phyloP scores from a whole-genome alignment of 2,797 vertebrate species.

The Tapirus indicus region DNA sequence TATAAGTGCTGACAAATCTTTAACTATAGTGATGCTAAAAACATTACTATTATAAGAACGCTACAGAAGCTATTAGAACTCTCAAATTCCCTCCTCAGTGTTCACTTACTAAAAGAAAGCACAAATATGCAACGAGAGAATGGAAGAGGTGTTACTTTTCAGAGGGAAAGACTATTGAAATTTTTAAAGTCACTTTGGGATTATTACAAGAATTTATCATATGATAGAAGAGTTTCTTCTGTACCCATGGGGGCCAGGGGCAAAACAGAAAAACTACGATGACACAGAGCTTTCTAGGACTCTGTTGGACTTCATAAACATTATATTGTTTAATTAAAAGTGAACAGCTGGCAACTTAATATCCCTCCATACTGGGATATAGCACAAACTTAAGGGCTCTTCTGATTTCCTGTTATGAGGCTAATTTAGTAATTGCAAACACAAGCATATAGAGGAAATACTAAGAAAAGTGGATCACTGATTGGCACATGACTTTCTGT shows the following conservation, averaged over 20 bases:
- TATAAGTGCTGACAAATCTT: slow-evolving; percentile 76
- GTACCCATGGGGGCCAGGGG: neutral
- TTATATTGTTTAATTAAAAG: slow-evolving; percentile 72
- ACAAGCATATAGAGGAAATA: slow-evolving; percentile 32
- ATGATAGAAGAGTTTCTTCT: neutral
- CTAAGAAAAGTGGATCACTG: slow-evolving; percentile 13
- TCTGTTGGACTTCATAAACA: slow-evolving; percentile 57
- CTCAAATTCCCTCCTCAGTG: slow-evolving; percentile 43
- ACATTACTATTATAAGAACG: slow-evolving; percentile 69
- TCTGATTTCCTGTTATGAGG: slow-evolving; percentile 43
- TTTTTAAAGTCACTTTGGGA: slow-evolving; percentile 23
- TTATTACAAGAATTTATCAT: slow-evolving; percentile 48
- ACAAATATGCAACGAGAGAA: slow-evolving; percentile 56
- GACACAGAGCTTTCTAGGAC: slow-evolving; percentile 15
- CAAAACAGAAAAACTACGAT: neutral
- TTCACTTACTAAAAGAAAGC: slow-evolving; percentile 66
- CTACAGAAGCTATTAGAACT: slow-evolving; percentile 39
- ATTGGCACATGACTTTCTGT: slow-evolving; percentile 24
- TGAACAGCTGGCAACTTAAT: slow-evolving; percentile 61
- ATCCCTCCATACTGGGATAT: neutral
- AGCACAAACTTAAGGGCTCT: slow-evolving; percentile 49
- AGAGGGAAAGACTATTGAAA: slow-evolving; percentile 3
- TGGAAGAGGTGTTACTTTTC: slow-evolving; percentile 37
- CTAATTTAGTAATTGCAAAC: slow-evolving; percentile 63
- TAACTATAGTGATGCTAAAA: slow-evolving; percentile 68